Evolutionary conservation across 2,113 vertebrate species (phyloP).

Genomic region (Malurus melanocephalus): DNA sequence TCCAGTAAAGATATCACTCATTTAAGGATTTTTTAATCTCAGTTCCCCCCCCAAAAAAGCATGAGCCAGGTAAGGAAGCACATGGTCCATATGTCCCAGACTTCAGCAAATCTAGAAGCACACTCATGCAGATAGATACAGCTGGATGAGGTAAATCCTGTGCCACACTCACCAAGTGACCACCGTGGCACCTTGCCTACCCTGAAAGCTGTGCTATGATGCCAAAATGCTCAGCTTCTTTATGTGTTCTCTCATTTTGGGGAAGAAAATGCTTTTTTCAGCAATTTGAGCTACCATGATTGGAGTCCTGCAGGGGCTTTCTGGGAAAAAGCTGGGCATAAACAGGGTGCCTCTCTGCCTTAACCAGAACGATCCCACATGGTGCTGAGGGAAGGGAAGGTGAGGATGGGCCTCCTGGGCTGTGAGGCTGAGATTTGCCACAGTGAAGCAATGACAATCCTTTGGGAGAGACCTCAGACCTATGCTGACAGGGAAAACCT

Average conservation of each 20-base stretch:
- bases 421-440: not conserved
- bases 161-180: not conserved
- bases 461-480: not conserved
- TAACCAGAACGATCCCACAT: not conserved
- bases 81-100: not conserved
- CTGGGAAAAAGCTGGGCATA: not conserved
- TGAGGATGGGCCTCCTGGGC: fast-evolving
- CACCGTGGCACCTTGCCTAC: not conserved
- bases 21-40: not conserved
- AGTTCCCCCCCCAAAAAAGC: not conserved
- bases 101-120: not conserved
- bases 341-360: not conserved
- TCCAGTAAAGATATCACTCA: not conserved
- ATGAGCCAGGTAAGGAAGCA: not conserved
- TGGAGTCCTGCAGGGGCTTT: not conserved
- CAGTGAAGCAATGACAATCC: not conserved
- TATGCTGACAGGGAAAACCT: not conserved
- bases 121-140: not conserved
- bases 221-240: not conserved
- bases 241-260: not conserved
- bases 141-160: not conserved
- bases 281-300: not conserved
- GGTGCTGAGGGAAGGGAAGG: not conserved
- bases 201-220: fast-evolving
- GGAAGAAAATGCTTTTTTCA: not conserved